phyloP scores from a whole-genome alignment of 1,140 invertebrate genomes.

The Panagrolaimus sp. region DNA sequence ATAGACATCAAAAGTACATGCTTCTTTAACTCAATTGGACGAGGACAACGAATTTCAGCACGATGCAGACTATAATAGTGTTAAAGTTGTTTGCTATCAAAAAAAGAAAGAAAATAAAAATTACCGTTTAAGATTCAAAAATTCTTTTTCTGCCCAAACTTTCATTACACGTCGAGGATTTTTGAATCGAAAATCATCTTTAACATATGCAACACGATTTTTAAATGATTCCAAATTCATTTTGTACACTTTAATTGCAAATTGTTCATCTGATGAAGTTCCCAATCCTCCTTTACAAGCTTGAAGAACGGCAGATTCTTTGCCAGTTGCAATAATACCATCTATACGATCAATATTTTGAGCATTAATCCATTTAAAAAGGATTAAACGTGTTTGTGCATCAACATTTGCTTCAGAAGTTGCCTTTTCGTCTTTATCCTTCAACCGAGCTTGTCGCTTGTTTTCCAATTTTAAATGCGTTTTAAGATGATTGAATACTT shows the following conservation, averaged over 20 bases:
- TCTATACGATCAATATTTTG: slow-evolving; percentile 72
- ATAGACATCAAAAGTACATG: slow-evolving; percentile 83
- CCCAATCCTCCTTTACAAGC: slow-evolving; percentile 16
- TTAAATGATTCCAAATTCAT: slow-evolving; percentile 83
- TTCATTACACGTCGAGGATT: slow-evolving; percentile 75
- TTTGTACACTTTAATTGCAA: slow-evolving; percentile 84
- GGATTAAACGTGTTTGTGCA: slow-evolving; percentile 70
- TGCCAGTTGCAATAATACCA: slow-evolving; percentile 77
- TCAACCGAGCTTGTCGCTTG: slow-evolving; percentile 58
- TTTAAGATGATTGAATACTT: slow-evolving; percentile 61
- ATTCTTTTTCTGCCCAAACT: slow-evolving; percentile 88
- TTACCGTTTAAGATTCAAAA: slow-evolving; percentile 76
- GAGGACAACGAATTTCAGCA: slow-evolving; percentile 69
- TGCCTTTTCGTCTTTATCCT: slow-evolving; percentile 63
- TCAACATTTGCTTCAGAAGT: slow-evolving; percentile 72
- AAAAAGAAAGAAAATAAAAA: too few species aligned
- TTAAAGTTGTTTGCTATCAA: too few species aligned
- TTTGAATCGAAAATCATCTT: slow-evolving; percentile 79
- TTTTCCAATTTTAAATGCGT: slow-evolving; percentile 58
- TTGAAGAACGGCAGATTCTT: slow-evolving; percentile 60
- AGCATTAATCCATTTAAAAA: slow-evolving; percentile 78
- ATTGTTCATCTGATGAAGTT: slow-evolving; percentile 64
- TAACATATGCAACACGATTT: slow-evolving; percentile 78
- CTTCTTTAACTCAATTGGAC: slow-evolving; percentile 72
- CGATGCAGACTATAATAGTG: too few species aligned